Evolutionary conservation across 2,888 invertebrate genomes (phyloP).

Genomic region (Eumerus sabulonum): DNA sequence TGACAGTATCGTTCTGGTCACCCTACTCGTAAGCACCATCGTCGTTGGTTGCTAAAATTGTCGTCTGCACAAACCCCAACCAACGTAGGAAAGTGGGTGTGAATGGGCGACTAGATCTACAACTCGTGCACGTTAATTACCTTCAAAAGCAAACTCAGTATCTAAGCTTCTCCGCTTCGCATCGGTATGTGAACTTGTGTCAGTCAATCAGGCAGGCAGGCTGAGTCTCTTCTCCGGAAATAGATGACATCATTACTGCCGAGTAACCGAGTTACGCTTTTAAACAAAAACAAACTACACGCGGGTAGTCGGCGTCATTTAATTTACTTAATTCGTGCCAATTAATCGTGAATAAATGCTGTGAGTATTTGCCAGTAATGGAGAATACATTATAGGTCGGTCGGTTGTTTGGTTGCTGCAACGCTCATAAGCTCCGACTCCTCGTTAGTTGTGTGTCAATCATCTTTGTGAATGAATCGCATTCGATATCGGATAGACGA

Average conservation of each 20-base stretch:
- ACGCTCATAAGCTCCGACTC: conserved; percentile 17
- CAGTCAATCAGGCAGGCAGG: conserved; percentile 12
- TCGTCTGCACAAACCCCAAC: background rate
- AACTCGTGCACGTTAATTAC: conserved; percentile 26
- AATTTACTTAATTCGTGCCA: conserved; percentile 65
- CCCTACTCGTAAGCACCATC: background rate
- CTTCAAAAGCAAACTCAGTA: conserved; percentile 24
- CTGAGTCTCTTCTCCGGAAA: conserved; percentile 60
- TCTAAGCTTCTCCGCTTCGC: conserved; percentile 41
- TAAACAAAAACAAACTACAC: too few relatives aligned
- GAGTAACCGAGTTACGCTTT: conserved; percentile 9
- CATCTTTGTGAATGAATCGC: conserved; percentile 29
- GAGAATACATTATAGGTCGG: conserved; percentile 46
- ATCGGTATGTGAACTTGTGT: conserved; percentile 37
- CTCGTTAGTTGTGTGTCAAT: conserved; percentile 47
- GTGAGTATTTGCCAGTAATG: conserved; percentile 53
- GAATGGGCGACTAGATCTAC: background rate
- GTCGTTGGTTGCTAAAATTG: background rate
- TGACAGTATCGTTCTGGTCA: conserved; percentile 22
- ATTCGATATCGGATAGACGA: background rate
- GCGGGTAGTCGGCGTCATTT: conserved; percentile 41
- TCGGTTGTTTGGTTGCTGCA: conserved; percentile 36
- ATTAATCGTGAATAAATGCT: conserved; percentile 64
- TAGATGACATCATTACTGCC: conserved; percentile 59
- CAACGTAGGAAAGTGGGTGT: conserved; percentile 15